Evolutionary conservation across 2,797 vertebrate genomes (phyloP).

Genomic region (Paramormyrops hopkinsi): DNA sequence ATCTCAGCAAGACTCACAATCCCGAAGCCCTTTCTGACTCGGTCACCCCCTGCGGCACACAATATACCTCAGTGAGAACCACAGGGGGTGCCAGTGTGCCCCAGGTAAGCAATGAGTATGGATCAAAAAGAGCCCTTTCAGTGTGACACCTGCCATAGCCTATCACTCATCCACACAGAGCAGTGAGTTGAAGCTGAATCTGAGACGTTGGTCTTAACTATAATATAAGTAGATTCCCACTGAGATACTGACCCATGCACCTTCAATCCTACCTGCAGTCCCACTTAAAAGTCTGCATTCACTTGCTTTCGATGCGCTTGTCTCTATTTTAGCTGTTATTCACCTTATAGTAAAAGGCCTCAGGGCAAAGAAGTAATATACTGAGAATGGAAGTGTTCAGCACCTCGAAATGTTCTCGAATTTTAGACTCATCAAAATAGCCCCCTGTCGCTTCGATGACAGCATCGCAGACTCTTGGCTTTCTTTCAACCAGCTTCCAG

Average conservation of each 20-base stretch:
- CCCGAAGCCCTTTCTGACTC: neutral
- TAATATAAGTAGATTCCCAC: neutral
- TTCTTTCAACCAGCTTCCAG: neutral
- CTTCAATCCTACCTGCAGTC: neutral
- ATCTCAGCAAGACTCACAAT: neutral
- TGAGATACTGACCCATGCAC: neutral
- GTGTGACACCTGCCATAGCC: neutral
- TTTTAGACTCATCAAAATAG: neutral
- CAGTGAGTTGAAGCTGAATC: neutral
- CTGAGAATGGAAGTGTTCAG: neutral
- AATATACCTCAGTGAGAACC: conserved; percentile 66
- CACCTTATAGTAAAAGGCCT: neutral
- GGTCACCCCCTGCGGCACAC: conserved; percentile 37
- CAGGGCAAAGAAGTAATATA: neutral
- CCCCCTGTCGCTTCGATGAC: neutral
- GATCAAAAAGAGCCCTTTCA: neutral
- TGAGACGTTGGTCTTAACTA: neutral
- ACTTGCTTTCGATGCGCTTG: neutral
- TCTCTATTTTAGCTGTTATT: neutral
- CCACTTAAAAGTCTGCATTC: neutral
- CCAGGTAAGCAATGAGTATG: neutral
- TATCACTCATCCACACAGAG: neutral
- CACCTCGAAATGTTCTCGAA: neutral
- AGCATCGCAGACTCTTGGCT: neutral
- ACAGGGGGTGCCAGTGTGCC: conserved; percentile 44